A percentile compares a stretch with the other conserved stretches of the same genome.
Conservation (phyloP, 2,888 invertebrate species). For the Andrena hattorfiana region DNA sequence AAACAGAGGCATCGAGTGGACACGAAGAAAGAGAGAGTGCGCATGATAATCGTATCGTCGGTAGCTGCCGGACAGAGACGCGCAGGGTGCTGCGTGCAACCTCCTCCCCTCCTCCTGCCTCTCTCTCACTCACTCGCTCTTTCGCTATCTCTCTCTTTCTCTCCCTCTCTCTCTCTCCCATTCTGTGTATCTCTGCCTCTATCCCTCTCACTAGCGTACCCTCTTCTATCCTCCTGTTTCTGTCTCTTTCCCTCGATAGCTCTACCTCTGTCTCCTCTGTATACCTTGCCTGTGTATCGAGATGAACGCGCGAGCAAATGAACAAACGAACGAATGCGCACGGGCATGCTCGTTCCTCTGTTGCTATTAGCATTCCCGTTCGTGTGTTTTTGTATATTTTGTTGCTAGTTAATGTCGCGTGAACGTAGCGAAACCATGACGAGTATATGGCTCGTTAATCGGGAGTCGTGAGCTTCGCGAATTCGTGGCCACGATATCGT, state of each 20-base stretch:
- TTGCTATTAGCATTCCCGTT: slow-evolving; percentile 52
- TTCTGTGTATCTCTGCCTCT: slow-evolving; percentile 4
- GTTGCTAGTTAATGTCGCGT: slow-evolving; percentile 36
- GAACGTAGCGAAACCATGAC: slow-evolving; percentile 35
- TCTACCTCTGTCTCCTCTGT: slow-evolving; percentile 45
- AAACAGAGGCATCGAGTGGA: slow-evolving; percentile 43
- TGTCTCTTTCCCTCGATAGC: background rate
- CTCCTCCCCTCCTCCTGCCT: slow-evolving; percentile 19
- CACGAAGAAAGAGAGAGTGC: slow-evolving; percentile 53
- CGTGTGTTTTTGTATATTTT: slow-evolving; percentile 55
- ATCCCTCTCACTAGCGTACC: background rate
- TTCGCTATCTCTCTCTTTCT: background rate
- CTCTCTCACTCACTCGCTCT: background rate
- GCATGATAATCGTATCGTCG: slow-evolving; percentile 58
- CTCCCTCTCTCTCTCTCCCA: background rate
- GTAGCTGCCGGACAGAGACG: slow-evolving; percentile 62
- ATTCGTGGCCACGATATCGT: slow-evolving; percentile 47
- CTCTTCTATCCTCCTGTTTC: background rate
- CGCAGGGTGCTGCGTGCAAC: slow-evolving; percentile 61
- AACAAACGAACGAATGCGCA: slow-evolving; percentile 63
- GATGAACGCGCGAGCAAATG: slow-evolving; percentile 59
- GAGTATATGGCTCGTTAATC: slow-evolving; percentile 44
- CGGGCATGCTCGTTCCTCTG: slow-evolving; percentile 56
- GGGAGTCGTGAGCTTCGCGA: slow-evolving; percentile 26
- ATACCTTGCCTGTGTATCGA: slow-evolving; percentile 42